Evolutionary conservation across 2,797 vertebrate species (phyloP), one percentile per base, ranked within the genome.

Genomic region (Bufotes viridis): DNA sequence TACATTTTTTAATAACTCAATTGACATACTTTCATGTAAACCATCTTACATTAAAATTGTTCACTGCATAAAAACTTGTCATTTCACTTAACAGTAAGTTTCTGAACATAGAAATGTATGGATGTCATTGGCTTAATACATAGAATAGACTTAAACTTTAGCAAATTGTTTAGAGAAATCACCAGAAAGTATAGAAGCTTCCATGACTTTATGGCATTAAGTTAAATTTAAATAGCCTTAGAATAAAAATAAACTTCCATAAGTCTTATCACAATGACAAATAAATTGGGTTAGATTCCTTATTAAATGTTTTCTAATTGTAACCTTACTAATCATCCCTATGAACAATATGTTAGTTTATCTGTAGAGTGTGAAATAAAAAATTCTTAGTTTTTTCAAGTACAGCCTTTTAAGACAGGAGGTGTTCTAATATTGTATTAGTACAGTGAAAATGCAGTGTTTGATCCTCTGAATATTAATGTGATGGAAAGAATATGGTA

Each of bases 381-480:
- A 76, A 94, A 93, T 93, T 93, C 93, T 90, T 96, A 94, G 94
- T 84, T 93, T 95, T 91, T 82, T 95, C 91, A 93, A 94, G 94
- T 90, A 91, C 58, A 91, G 86, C 65, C 89, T 92, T 92, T 93
- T 93, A 93, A 94, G 93, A 92, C 0, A 70, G 92, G 89, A 92
- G 81, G 87, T 90, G 53, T 92, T 94, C 91, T 93, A 94, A 90
- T 83, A 89, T 90, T 91, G 29, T 81, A 90, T 93, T 94, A 93
- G 91, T 87, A 93, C 86, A 93, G 95, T 94, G 92, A 92, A 94
- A 96, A 93, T 92, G 85, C 91, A 94, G 92, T 91, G 90, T 95
- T 96, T 95, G 92, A 95, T 96, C 94, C 94, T 93, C 87, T 95
- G 95, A 95, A 96, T 96, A 96, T 95, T 96, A 97, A 95, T 95